phyloP scores from a whole-genome alignment of 2,888 invertebrate genomes.

The Periphyllus acericola region DNA sequence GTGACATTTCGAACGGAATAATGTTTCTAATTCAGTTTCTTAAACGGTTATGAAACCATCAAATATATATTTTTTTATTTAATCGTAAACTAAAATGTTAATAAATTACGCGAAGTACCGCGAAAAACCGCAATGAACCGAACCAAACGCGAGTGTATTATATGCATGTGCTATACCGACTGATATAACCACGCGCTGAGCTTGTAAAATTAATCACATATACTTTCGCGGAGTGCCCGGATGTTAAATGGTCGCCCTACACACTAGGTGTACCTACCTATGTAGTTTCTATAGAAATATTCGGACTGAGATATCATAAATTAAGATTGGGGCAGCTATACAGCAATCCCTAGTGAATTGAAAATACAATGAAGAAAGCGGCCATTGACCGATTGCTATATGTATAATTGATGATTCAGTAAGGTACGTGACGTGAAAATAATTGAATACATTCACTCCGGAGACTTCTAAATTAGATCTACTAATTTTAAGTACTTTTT shows the following conservation, averaged over 20 bases:
- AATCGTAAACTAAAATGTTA: neutral
- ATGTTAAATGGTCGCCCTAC: neutral
- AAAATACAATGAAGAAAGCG: conserved; percentile 39
- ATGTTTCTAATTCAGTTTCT: no score
- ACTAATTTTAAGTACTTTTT: conserved; percentile 32
- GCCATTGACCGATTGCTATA: conserved; percentile 22
- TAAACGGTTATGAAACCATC: no score
- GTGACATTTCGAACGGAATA: no score
- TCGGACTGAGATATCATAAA: conserved; percentile 7
- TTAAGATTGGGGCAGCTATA: conserved; percentile 4
- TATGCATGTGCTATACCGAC: neutral
- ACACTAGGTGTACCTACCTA: neutral
- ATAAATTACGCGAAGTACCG: neutral
- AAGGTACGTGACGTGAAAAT: conserved; percentile 29
- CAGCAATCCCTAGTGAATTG: conserved; percentile 1
- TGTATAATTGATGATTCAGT: conserved; percentile 36
- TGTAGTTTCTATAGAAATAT: neutral
- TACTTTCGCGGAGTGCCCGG: neutral
- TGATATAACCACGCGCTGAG: neutral
- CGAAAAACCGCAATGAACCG: neutral
- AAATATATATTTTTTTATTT: no score
- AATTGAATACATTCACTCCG: conserved; percentile 37
- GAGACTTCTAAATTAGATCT: conserved; percentile 31
- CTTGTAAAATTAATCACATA: neutral
- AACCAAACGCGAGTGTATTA: neutral